Conservation (phyloP, 1,140 invertebrate genomes). For the Panulirus ornatus region DNA sequence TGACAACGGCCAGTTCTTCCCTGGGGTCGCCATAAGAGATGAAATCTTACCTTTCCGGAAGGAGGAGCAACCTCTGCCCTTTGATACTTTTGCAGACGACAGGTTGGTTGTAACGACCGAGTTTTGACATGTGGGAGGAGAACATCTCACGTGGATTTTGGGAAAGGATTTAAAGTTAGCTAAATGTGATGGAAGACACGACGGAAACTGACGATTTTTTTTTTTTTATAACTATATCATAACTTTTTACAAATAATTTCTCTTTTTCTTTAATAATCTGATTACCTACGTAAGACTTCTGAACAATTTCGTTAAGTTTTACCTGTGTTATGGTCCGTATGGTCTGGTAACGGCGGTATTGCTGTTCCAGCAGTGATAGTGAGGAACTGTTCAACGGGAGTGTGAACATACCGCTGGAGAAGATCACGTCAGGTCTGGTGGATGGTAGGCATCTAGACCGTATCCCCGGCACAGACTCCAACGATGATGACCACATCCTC, state of each 20-base stretch:
- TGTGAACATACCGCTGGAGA: not conserved
- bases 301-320: too few species aligned
- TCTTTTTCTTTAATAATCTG: too few species aligned
- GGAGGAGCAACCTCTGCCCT: not conserved
- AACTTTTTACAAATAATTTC: too few species aligned
- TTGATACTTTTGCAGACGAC: not conserved
- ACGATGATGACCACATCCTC: slow-evolving; percentile 59
- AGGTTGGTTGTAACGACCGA: not conserved
- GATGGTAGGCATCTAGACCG: slow-evolving; percentile 17
- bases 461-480: slow-evolving; percentile 50
- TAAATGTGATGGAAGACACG: too few species aligned
- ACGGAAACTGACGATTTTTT: too few species aligned
- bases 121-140: not conserved
- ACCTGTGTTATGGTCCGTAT: too few species aligned
- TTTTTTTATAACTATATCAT: too few species aligned
- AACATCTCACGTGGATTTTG: too few species aligned
- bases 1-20: slow-evolving; percentile 39
- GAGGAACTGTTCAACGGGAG: not conserved
- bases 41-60: not conserved
- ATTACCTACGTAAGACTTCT: too few species aligned
- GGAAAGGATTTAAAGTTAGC: not conserved
- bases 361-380: not conserved
- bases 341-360: too few species aligned
- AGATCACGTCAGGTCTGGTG: not conserved
- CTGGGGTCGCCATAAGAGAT: not conserved